Conservation (phyloP, 2,888 invertebrate genomes). For the Margaritifera margaritifera region DNA sequence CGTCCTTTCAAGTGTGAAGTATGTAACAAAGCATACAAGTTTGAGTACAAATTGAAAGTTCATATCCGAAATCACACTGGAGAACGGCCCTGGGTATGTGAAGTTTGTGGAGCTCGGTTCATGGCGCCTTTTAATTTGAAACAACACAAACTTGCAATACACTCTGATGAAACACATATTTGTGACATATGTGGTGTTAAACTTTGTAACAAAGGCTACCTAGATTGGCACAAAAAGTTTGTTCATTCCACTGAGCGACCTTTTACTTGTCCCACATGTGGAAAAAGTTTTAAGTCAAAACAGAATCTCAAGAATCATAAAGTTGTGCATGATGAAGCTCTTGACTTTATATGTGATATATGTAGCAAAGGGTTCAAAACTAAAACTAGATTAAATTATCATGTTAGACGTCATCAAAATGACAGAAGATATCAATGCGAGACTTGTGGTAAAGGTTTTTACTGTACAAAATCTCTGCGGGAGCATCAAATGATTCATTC, state of each 20-base stretch:
- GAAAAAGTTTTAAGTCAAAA: constrained; percentile 28
- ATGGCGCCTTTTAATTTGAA: too few relatives aligned
- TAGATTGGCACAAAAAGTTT: constrained; percentile 24
- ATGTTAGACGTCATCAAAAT: constrained; percentile 17
- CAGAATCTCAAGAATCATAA: constrained; percentile 30
- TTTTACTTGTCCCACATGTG: constrained; percentile 21
- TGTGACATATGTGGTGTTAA: constrained; percentile 25
- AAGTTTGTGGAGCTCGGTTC: too few relatives aligned
- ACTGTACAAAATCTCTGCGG: constrained; percentile 18
- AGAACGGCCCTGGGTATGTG: too few relatives aligned
- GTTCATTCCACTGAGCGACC: constrained; percentile 26
- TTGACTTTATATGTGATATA: constrained; percentile 26
- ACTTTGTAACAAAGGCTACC: constrained; percentile 16
- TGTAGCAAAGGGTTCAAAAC: constrained; percentile 27
- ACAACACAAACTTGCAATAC: too few relatives aligned
- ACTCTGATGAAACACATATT: too few relatives aligned
- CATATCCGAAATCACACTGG: constrained; percentile 12
- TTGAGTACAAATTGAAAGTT: constrained; percentile 12
- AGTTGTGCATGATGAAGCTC: constrained; percentile 18
- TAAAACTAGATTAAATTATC: not conserved
- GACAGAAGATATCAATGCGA: constrained; percentile 13
- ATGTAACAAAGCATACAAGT: constrained; percentile 17
- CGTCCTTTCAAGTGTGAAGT: constrained; percentile 16
- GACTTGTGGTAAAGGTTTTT: constrained; percentile 30
- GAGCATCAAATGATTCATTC: constrained; percentile 30